Evolutionary conservation across 2,888 invertebrate species (phyloP), one percentile per base, ranked within the genome.

Genomic region (Hyppa rectilinea): DNA sequence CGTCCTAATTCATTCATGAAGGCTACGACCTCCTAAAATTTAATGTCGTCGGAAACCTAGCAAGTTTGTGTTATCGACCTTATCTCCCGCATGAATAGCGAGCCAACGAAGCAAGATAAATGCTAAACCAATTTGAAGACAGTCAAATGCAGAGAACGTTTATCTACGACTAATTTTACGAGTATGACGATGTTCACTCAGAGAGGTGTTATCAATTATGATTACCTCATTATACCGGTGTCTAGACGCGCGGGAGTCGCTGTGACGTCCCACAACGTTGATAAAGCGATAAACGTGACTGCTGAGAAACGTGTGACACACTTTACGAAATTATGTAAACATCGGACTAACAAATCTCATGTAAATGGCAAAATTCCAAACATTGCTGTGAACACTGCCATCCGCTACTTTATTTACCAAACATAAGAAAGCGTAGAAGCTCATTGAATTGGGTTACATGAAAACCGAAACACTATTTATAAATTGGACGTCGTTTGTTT

Each of bases 41-140:
- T 34, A 17, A 73, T 43, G 75, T 76, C 76, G 80, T 74, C 68
- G 71, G 87, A 90, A 91, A 83, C 87, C 88, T 82, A 84, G 81
- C 67, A 82, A 85, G 63, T 78, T 78, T 72, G 83, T 83, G 85
- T 78, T 85, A 82, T 80, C 75, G 87, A 89, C 88, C 87, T 88
- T 81, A 81, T 78, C 53, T 5, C 34, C 45, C 40, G 55, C 66
- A 52, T 67, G 71, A 65, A 74, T 75, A 85, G 79, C 77, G 66
- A 87, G 69, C 68, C 71, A 81, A 64, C 76, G 92, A 93, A 92
- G 91, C 92, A 74, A 85, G 75, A 88, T 85, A 88, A 90, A 81
- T 87, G 85, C 83, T 58, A 71, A 82, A 87, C 87, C 79, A 85
- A 73, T 56, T 31, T 47, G 75, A 85, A 87, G 80, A 82, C 75